Evolutionary conservation across 2,113 vertebrate genomes (phyloP).

Genomic region (Panthera uncia): DNA sequence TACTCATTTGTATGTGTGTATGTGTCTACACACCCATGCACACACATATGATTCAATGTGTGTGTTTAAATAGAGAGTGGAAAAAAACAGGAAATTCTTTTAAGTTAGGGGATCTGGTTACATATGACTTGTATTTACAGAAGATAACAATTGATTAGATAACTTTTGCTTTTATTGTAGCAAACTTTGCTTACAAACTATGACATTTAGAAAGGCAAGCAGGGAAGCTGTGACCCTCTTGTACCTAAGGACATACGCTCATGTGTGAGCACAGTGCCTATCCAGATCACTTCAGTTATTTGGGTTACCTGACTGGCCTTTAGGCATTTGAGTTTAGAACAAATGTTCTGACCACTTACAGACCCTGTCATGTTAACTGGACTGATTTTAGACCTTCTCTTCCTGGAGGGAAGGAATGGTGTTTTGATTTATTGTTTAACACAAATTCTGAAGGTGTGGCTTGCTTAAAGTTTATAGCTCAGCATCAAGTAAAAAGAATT

Average conservation of each 20-base stretch:
- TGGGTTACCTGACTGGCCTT: not conserved
- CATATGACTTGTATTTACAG: not conserved
- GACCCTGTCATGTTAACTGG: not conserved
- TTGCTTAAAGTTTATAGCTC: not conserved
- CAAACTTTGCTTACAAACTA: not conserved
- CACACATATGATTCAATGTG: not conserved
- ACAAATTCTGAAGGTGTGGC: not conserved
- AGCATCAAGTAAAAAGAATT: not conserved
- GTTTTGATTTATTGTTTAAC: slow-evolving; percentile 31
- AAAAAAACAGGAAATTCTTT: not conserved
- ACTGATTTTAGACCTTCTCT: not conserved
- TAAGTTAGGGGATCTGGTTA: not conserved
- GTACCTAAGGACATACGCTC: not conserved
- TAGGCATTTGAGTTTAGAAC: not conserved
- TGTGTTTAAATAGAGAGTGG: not conserved
- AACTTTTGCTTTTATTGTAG: not conserved
- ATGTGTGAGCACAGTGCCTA: not conserved
- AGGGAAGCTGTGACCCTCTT: not conserved
- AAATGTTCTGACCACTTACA: not conserved
- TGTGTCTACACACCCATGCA: too few relatives aligned
- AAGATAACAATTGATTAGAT: not conserved
- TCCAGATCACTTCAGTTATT: not conserved
- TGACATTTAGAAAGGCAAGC: not conserved
- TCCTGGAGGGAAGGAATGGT: not conserved
- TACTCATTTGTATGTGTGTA: not conserved